Evolutionary conservation across 2,113 vertebrate genomes (phyloP).

Genomic region (Pachycephala philippinensis): DNA sequence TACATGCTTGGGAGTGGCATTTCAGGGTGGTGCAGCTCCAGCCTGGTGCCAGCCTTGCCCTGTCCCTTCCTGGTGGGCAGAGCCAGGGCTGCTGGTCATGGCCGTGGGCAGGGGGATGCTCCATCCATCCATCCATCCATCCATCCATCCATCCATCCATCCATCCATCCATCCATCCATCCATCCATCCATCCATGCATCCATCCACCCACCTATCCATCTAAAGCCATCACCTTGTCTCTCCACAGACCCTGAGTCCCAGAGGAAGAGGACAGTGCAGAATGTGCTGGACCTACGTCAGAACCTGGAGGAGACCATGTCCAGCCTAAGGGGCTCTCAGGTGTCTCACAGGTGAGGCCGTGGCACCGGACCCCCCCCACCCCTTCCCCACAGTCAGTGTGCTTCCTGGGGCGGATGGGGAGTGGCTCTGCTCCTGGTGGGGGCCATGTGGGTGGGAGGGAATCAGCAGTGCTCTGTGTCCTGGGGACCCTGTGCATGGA

Average conservation of each 20-base stretch:
- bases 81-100: background rate
- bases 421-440: background rate
- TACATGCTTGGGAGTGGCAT: background rate
- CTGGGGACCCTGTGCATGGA: background rate
- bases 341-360: constrained; percentile 87
- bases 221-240: background rate
- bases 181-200: background rate
- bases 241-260: constrained; percentile 87
- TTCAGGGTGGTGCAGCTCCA: background rate
- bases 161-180: background rate
- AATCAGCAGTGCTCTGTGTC: fast-evolving
- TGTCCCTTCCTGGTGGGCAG: background rate
- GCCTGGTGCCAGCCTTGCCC: background rate
- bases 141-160: background rate
- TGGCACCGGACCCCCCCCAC: fast-evolving
- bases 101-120: fast-evolving
- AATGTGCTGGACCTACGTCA: constrained; percentile 96
- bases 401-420: background rate
- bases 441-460: background rate
- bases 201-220: background rate
- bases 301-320: constrained; percentile 97
- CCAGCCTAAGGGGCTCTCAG: constrained; percentile 89
- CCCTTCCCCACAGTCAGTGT: background rate
- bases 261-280: constrained; percentile 94
- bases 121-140: background rate